Evolutionary conservation across 2,888 invertebrate genomes (phyloP).

Genomic region (Lamellibrachia columna): DNA sequence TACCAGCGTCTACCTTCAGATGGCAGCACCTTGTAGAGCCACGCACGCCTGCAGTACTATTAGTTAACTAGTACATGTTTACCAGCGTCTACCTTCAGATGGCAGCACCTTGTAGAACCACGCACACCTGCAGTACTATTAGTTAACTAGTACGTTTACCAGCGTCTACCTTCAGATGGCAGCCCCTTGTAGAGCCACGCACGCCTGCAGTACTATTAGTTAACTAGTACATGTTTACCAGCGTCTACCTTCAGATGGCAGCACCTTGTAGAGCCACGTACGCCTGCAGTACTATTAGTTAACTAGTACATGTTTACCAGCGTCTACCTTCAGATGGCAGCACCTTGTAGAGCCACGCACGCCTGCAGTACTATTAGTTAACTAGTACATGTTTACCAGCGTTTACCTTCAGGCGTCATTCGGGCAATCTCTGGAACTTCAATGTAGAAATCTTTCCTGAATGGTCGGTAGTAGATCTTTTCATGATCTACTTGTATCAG

Average conservation of each 20-base stretch:
- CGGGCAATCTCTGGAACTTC: slow-evolving; percentile 94
- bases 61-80: neutral
- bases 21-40: neutral
- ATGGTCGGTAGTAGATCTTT: slow-evolving; percentile 84
- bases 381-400: neutral
- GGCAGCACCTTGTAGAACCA: no score
- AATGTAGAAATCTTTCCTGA: slow-evolving; percentile 95
- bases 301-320: neutral
- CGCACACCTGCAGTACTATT: no score
- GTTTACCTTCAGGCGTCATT: slow-evolving; percentile 84
- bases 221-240: no score
- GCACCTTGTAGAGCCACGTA: neutral
- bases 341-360: neutral
- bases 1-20: neutral
- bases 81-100: slow-evolving; percentile 73
- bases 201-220: no score
- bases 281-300: neutral
- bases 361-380: neutral
- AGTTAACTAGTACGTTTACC: no score
- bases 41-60: neutral
- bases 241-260: neutral
- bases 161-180: no score
- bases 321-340: neutral
- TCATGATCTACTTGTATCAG: slow-evolving; percentile 68
- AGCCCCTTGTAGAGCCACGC: no score